These are phyloP conservation scores for Lycodopsis pacificus DNA, from an alignment of 2,797 vertebrate species.

Conservation along the genomic window DNA sequence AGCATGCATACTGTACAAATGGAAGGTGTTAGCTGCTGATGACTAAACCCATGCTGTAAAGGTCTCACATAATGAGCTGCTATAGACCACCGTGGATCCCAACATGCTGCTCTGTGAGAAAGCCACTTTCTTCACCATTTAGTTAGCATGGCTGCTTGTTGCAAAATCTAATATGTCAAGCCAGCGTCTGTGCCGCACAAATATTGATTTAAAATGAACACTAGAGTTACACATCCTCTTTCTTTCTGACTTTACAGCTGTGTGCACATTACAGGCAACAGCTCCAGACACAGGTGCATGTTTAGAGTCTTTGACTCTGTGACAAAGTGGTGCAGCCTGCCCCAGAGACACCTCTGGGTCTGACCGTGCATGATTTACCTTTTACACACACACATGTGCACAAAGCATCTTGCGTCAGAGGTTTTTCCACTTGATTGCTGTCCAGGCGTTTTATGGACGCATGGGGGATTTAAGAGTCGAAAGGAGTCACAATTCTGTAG, in stretches of 20 bases:
- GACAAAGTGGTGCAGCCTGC: slow-evolving; percentile 52
- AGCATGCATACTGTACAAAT: slow-evolving; percentile 27
- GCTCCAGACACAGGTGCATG: slow-evolving; percentile 58
- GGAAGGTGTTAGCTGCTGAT: slow-evolving; percentile 32
- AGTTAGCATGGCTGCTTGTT: slow-evolving; percentile 9
- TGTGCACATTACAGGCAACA: slow-evolving; percentile 34
- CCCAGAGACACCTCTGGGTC: slow-evolving; percentile 47
- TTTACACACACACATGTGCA: slow-evolving; percentile 5
- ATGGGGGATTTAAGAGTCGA: slow-evolving; percentile 41
- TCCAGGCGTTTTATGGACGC: slow-evolving; percentile 39
- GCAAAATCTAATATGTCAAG: neutral
- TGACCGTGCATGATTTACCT: slow-evolving; percentile 51
- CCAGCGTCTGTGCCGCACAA: neutral
- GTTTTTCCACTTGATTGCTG: slow-evolving; percentile 33
- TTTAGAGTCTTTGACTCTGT: slow-evolving; percentile 54
- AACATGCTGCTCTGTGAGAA: slow-evolving; percentile 18
- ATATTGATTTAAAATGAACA: neutral
- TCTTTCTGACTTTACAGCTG: slow-evolving; percentile 38
- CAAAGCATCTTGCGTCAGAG: slow-evolving; percentile 21
- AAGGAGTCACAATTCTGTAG: slow-evolving; percentile 28
- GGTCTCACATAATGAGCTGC: slow-evolving; percentile 47
- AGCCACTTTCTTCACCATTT: slow-evolving; percentile 14
- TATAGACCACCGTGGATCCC: slow-evolving; percentile 45
- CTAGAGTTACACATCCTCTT: neutral
- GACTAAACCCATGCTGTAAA: slow-evolving; percentile 32